Percentiles rank a stretch among this genome's conserved stretches.
Evolutionary conservation across 2,888 invertebrate genomes (phyloP).

Genomic region (Ditylenchus weischeri): DNA sequence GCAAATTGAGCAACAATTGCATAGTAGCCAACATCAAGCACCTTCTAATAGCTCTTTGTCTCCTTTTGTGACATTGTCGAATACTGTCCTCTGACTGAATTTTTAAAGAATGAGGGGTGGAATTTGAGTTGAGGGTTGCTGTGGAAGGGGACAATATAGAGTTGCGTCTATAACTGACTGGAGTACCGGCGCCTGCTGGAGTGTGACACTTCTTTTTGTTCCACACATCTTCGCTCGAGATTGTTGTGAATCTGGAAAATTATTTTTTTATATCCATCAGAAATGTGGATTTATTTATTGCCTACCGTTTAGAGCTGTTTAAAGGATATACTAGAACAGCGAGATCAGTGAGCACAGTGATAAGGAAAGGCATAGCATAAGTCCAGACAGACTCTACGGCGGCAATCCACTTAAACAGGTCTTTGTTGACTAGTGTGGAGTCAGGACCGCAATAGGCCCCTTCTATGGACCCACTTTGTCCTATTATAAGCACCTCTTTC

Average conservation of each 20-base stretch:
- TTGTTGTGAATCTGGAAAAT: conserved; percentile 23
- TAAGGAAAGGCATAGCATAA: conserved; percentile 45
- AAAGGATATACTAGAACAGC: conserved; percentile 38
- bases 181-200: too few relatives aligned
- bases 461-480: conserved; percentile 7
- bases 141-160: neutral
- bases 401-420: conserved; percentile 44
- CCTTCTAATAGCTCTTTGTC: conserved; percentile 45
- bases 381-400: conserved; percentile 45
- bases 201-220: conserved; percentile 1
- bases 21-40: conserved; percentile 49
- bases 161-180: neutral
- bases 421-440: conserved; percentile 25
- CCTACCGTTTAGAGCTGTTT: conserved; percentile 25
- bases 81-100: conserved; percentile 35
- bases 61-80: conserved; percentile 26
- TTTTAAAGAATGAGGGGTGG: conserved; percentile 23
- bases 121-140: neutral
- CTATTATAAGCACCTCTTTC: conserved; percentile 25
- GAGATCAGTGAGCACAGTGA: conserved; percentile 48
- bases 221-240: conserved; percentile 15
- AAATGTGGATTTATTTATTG: neutral
- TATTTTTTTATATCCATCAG: neutral
- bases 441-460: conserved; percentile 23
- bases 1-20: conserved; percentile 47